A percentile compares a stretch with the other conserved stretches of the same genome.
Evolutionary conservation across 2,113 vertebrate species (phyloP).

Genomic region (Oncorhynchus clarkii): DNA sequence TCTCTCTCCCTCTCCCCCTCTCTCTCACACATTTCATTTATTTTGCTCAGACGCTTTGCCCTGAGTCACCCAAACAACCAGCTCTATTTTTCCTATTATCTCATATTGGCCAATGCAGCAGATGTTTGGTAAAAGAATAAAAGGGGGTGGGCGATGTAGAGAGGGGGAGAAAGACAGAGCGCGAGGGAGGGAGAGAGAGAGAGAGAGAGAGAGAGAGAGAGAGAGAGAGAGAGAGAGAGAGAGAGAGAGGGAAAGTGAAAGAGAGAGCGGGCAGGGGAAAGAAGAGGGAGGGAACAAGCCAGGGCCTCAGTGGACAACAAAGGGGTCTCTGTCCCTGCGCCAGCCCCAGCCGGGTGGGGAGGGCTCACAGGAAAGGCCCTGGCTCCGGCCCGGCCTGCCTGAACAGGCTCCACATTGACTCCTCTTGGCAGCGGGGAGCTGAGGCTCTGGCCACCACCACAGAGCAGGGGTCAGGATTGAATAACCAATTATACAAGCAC

Average conservation of each 20-base stretch:
- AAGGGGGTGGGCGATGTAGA: slow-evolving; percentile 26
- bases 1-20: too few relatives aligned
- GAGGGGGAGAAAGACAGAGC: slow-evolving; percentile 1
- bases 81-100: slow-evolving; percentile 90
- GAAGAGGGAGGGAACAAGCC: slow-evolving; percentile 64
- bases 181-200: slow-evolving; percentile 37
- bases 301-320: slow-evolving; percentile 88
- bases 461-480: slow-evolving; percentile 90
- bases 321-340: slow-evolving; percentile 92
- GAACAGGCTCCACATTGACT: slow-evolving; percentile 95
- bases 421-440: slow-evolving; percentile 87
- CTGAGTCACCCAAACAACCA: slow-evolving; percentile 80
- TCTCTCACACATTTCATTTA: slow-evolving; percentile 47
- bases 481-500: slow-evolving; percentile 95
- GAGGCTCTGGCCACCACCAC: slow-evolving; percentile 78
- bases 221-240: slow-evolving; percentile 28
- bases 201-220: slow-evolving; percentile 62
- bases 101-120: slow-evolving; percentile 84
- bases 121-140: slow-evolving; percentile 59
- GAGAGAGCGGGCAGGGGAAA: slow-evolving; percentile 64
- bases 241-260: slow-evolving; percentile 26
- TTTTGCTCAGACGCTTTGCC: slow-evolving; percentile 71
- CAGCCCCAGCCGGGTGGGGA: slow-evolving; percentile 94
- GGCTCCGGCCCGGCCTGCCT: slow-evolving; percentile 83
- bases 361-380: slow-evolving; percentile 97